Evolutionary conservation across 2,113 vertebrate species (phyloP).

Genomic region (Trogon surrucura): DNA sequence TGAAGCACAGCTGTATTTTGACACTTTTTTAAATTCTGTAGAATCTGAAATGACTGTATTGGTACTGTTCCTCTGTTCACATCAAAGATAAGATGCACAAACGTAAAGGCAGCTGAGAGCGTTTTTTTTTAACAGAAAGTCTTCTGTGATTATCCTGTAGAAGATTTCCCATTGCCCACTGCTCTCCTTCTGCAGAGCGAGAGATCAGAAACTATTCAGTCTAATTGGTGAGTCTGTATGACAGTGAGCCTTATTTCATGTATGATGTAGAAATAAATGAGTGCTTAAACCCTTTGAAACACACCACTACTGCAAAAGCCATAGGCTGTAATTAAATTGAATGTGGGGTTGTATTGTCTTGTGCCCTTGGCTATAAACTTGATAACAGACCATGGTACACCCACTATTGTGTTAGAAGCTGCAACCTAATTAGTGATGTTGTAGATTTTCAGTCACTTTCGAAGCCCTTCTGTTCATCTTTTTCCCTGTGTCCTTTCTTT

Average conservation of each 20-base stretch:
- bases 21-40: not conserved
- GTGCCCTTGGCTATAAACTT: conserved; percentile 51
- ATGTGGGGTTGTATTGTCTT: conserved; percentile 53
- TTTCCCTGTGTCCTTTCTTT: conserved; percentile 1
- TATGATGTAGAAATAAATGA: conserved; percentile 67
- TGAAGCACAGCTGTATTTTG: not conserved
- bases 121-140: not conserved
- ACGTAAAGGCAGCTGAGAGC: conserved; percentile 25
- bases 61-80: not conserved
- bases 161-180: conserved; percentile 41
- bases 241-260: conserved; percentile 60
- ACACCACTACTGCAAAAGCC: conserved; percentile 53
- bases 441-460: conserved; percentile 65
- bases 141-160: conserved; percentile 50
- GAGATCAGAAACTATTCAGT: conserved; percentile 63
- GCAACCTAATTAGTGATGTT: conserved; percentile 51
- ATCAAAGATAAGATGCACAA: conserved; percentile 26
- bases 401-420: conserved; percentile 53
- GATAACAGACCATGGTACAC: conserved; percentile 34
- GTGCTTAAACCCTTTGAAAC: conserved; percentile 61
- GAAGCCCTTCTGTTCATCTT: conserved; percentile 39
- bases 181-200: conserved; percentile 54
- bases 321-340: conserved; percentile 72
- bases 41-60: not conserved
- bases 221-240: conserved; percentile 60